These are phyloP conservation scores for Petrolisthes manimaculis DNA, from an alignment of 2,888 invertebrate genomes.

Conservation along the genomic window DNA sequence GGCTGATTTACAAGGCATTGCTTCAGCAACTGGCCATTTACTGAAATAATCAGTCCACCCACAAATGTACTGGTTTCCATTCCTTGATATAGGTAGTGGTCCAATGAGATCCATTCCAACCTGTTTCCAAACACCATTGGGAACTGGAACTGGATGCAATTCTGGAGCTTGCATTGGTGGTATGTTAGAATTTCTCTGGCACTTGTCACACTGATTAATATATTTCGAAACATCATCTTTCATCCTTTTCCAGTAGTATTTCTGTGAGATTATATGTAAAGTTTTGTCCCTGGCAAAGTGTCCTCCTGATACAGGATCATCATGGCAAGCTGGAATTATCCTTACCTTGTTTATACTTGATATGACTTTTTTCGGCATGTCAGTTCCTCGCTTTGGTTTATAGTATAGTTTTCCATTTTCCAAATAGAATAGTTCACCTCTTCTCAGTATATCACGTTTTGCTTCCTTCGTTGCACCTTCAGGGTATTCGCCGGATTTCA, in stretches of 20 bases:
- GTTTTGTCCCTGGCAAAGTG: slow-evolving; percentile 19
- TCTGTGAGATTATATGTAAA: slow-evolving; percentile 1
- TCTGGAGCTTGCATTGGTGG: slow-evolving; percentile 32
- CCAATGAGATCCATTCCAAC: slow-evolving; percentile 21
- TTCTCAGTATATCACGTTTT: slow-evolving; percentile 24
- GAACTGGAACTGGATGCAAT: slow-evolving; percentile 30
- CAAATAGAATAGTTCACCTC: slow-evolving; percentile 18
- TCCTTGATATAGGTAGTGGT: slow-evolving; percentile 6
- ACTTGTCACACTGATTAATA: slow-evolving; percentile 18
- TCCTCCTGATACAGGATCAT: slow-evolving; percentile 21
- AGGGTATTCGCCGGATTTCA: too few relatives aligned
- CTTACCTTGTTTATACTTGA: slow-evolving; percentile 13
- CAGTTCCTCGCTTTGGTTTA: slow-evolving; percentile 15
- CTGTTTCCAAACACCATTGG: too few relatives aligned
- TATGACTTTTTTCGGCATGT: slow-evolving; percentile 27
- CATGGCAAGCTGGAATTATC: slow-evolving; percentile 24
- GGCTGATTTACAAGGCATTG: slow-evolving; percentile 21
- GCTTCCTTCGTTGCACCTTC: too few relatives aligned
- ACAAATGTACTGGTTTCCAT: slow-evolving; percentile 18
- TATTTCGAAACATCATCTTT: slow-evolving; percentile 9
- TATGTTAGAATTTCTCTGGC: slow-evolving; percentile 20
- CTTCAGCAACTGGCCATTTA: slow-evolving; percentile 35
- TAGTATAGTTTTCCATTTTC: slow-evolving; percentile 25
- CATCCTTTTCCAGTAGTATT: slow-evolving; percentile 2
- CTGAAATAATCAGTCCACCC: slow-evolving; percentile 33